Evolutionary conservation across 2,888 invertebrate species (phyloP), one percentile per base, ranked within the genome.

Genomic region (Coenonympha arcania): DNA sequence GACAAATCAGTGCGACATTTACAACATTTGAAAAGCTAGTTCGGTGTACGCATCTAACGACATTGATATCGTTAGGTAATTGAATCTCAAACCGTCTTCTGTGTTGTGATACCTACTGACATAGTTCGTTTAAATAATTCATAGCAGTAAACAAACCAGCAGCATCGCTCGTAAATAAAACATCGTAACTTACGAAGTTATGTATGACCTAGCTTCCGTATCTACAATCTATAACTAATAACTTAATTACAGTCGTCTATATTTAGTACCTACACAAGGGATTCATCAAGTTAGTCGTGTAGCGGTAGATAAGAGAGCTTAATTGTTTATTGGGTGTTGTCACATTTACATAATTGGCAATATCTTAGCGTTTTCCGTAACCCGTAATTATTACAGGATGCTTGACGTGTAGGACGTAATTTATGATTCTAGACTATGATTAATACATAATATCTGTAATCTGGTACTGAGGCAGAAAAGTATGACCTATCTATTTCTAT

Each of bases 311-410:
- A 24, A 39, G 39, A 9, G 9, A 2, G 13, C 20, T 20, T 39
- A 39, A 39, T 39, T 39, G 24, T 39, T 39, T 39, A 39, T 39
- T 39, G 39, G 24, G 22, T 39, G 22, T 39, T 39, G 24, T 39
- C 39, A 24, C 20, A 24, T 24, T 39, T 2, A 22, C 22, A 37
- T 37, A 37, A 37, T 37, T 37, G 9, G 20, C 39, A 39, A 11
- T 20, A 6, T 36, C 20, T 20, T 6, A 20, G 6, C 20, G 20
- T 3, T 36, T 36, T 20, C 36, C 36, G 6, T 11, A 6, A 11
- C 11, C 5, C 19, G n/a, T 36, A 19, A 4, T 36, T 36, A 6
- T 36, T n/a, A 36, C n/a, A n/a, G n/a, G n/a, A n/a, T n/a, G n/a
- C n/a, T n/a, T n/a, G n/a, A n/a, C 2, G 20, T 6, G 36, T 11